Conservation (phyloP, 1,140 invertebrate species). For the Choristoneura fumiferana region DNA sequence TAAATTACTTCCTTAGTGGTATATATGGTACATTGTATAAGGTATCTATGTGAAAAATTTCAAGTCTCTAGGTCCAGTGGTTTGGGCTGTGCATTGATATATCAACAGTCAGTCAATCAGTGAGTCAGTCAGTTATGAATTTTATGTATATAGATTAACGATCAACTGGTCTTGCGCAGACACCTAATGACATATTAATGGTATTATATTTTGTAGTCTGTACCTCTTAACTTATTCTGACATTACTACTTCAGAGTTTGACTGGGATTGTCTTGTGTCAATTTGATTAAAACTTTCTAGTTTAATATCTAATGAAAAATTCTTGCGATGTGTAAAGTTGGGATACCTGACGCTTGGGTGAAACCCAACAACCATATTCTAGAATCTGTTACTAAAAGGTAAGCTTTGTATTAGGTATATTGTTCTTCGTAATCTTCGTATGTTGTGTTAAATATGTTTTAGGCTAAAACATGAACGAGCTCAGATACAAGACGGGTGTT, state of each 20-base stretch:
- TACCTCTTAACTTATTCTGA: conserved; percentile 34
- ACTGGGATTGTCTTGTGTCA: conserved; percentile 21
- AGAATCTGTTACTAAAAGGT: conserved; percentile 51
- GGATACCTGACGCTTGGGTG: conserved; percentile 22
- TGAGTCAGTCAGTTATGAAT: too few relatives aligned
- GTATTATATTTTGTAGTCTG: conserved; percentile 42
- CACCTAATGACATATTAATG: conserved; percentile 67
- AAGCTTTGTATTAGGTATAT: neutral
- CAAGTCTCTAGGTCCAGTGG: too few relatives aligned
- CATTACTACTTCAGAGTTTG: conserved; percentile 21
- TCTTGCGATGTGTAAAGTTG: conserved; percentile 42
- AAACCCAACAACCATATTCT: conserved; percentile 30
- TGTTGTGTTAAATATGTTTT: neutral
- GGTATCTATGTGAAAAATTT: too few relatives aligned
- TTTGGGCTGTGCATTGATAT: too few relatives aligned
- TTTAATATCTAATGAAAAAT: neutral
- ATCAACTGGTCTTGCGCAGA: neutral
- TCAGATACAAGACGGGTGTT: neutral
- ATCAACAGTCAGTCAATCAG: too few relatives aligned
- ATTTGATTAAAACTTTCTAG: neutral
- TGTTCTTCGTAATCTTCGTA: neutral
- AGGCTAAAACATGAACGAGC: neutral
- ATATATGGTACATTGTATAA: too few relatives aligned
- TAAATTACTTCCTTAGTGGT: too few relatives aligned
- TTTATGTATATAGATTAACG: too few relatives aligned